Evolutionary conservation across 2,888 invertebrate species (phyloP).

Genomic region (Phania funesta): DNA sequence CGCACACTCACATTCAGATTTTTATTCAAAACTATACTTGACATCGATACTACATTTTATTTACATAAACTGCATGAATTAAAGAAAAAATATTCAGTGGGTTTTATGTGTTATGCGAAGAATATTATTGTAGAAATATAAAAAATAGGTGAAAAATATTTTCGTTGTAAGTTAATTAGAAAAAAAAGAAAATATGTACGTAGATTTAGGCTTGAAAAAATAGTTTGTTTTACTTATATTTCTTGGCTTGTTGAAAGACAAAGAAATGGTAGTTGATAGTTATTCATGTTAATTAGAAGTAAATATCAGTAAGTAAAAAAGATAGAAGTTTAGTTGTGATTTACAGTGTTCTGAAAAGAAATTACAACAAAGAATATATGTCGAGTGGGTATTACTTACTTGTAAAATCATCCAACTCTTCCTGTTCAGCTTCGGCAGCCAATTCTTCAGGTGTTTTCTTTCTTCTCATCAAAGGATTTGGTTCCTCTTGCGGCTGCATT

Average conservation of each 20-base stretch:
- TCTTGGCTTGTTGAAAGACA: background rate
- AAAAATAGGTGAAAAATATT: background rate
- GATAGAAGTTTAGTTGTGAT: constrained; percentile 18
- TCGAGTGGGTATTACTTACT: constrained; percentile 83
- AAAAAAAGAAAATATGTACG: background rate
- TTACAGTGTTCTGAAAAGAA: constrained; percentile 56
- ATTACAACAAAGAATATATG: constrained; percentile 14
- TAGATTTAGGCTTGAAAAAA: constrained; percentile 26
- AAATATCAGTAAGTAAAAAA: constrained; percentile 16
- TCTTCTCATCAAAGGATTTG: constrained; percentile 97
- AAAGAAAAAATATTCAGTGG: constrained; percentile 10
- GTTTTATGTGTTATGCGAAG: background rate
- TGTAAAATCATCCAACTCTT: constrained; percentile 97
- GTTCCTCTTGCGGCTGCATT: constrained; percentile 89
- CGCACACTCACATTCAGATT: constrained; percentile 57
- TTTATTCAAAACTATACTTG: background rate
- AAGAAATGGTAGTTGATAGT: constrained; percentile 3
- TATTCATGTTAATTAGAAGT: background rate
- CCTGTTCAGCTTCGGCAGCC: constrained; percentile 97
- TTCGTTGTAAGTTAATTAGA: background rate
- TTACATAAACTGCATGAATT: constrained; percentile 3
- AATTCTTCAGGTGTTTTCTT: constrained; percentile 99
- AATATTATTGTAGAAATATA: background rate
- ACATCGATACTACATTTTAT: constrained; percentile 44
- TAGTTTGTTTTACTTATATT: background rate